phyloP scores from a whole-genome alignment of 2,113 vertebrate genomes.

The Camelus dromedarius region DNA sequence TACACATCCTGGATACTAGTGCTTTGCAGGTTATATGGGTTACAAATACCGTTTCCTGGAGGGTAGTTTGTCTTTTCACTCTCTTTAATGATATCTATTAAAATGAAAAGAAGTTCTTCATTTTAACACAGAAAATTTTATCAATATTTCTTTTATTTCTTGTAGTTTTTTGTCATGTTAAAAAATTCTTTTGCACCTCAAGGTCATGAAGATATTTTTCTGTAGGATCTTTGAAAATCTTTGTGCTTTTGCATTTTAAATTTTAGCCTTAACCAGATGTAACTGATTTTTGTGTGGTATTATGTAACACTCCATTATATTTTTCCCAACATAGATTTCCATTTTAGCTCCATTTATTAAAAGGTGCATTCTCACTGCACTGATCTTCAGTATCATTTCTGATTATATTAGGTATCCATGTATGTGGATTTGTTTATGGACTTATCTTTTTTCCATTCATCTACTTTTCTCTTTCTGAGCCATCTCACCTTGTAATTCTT shows the following conservation, averaged over 20 bases:
- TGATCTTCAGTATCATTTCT: neutral
- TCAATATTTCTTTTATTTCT: neutral
- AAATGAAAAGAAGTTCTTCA: neutral
- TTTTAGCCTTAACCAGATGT: neutral
- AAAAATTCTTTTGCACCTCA: neutral
- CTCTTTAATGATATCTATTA: neutral
- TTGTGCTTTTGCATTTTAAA: neutral
- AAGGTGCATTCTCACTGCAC: neutral
- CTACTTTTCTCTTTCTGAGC: neutral
- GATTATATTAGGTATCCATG: neutral
- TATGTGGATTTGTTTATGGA: neutral
- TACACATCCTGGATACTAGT: neutral
- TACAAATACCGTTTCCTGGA: neutral
- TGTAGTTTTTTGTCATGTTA: neutral
- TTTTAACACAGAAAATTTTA: neutral
- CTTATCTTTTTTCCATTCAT: neutral
- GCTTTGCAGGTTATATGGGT: neutral
- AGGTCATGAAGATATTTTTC: neutral
- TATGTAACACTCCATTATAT: neutral
- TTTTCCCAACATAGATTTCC: neutral
- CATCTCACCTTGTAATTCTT: neutral
- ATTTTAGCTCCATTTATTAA: neutral
- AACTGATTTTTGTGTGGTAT: neutral
- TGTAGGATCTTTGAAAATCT: neutral
- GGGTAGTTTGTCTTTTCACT: neutral